Evolutionary conservation across 2,113 vertebrate species (phyloP).

Genomic region (Polypterus bichir): DNA sequence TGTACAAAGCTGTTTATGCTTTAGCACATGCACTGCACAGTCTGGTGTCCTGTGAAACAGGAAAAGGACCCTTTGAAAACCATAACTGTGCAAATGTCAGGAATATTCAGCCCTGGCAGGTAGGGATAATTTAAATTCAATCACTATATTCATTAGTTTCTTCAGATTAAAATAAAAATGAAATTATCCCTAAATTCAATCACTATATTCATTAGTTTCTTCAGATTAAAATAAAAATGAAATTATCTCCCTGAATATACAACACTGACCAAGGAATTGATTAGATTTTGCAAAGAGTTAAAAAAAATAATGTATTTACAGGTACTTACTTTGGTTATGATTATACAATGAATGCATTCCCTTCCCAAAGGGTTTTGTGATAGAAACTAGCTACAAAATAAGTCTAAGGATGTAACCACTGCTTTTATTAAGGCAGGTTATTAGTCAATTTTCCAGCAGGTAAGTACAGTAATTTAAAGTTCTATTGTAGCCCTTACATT

Average conservation of each 20-base stretch:
- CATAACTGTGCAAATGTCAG: conserved; percentile 4
- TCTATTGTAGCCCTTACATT: background rate
- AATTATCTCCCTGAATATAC: background rate
- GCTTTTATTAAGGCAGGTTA: too few species aligned
- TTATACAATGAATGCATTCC: too few species aligned
- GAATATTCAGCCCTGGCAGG: conserved; percentile 11
- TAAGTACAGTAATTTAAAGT: background rate
- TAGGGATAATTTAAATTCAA: background rate
- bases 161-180: background rate
- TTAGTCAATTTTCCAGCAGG: too few species aligned
- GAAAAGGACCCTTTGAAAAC: conserved; percentile 7
- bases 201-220: background rate
- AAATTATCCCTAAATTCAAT: background rate
- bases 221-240: background rate
- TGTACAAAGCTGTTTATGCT: conserved; percentile 8
- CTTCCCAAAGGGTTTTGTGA: too few species aligned
- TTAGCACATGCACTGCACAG: conserved; percentile 5
- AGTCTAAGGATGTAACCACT: too few species aligned
- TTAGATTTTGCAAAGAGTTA: background rate
- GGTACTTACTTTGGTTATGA: too few species aligned
- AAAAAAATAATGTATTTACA: too few species aligned
- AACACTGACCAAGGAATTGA: background rate
- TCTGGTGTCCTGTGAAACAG: conserved; percentile 5
- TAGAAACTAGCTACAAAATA: too few species aligned
- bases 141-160: background rate